phyloP scores from a whole-genome alignment of 1,140 invertebrate genomes.

The Dendrolimus punctatus region DNA sequence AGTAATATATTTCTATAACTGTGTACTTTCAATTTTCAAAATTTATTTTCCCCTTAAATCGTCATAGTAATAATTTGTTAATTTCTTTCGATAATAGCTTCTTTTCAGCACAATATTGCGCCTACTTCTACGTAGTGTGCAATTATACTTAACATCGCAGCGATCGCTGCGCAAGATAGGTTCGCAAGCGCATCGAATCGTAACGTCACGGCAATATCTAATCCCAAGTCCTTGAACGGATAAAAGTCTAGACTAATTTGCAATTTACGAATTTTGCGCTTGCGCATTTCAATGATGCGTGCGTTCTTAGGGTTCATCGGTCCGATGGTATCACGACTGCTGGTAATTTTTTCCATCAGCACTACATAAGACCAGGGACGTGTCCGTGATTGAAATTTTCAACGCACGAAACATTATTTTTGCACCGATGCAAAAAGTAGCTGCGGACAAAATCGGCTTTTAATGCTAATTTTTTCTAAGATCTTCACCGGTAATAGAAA shows the following conservation, averaged over 20 bases:
- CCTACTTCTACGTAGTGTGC: neutral
- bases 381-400: slow-evolving; percentile 56
- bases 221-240: slow-evolving; percentile 51
- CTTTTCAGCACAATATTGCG: neutral
- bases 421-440: slow-evolving; percentile 47
- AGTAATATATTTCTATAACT: no score
- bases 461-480: slow-evolving; percentile 36
- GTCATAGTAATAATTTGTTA: no score
- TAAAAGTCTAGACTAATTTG: slow-evolving; percentile 63
- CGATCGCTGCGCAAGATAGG: neutral
- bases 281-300: slow-evolving; percentile 61
- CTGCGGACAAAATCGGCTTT: slow-evolving; percentile 33
- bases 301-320: slow-evolving; percentile 55
- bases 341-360: slow-evolving; percentile 33
- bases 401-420: slow-evolving; percentile 51
- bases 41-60: no score
- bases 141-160: slow-evolving; percentile 11
- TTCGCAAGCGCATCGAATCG: slow-evolving; percentile 47
- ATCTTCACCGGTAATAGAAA: slow-evolving; percentile 14
- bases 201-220: slow-evolving; percentile 31
- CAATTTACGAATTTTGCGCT: slow-evolving; percentile 64
- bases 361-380: slow-evolving; percentile 25
- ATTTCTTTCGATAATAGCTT: neutral
- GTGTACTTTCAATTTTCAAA: no score
- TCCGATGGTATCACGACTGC: slow-evolving; percentile 34